phyloP scores from a whole-genome alignment of 1,140 invertebrate genomes.

The Lasaia peninsularis region DNA sequence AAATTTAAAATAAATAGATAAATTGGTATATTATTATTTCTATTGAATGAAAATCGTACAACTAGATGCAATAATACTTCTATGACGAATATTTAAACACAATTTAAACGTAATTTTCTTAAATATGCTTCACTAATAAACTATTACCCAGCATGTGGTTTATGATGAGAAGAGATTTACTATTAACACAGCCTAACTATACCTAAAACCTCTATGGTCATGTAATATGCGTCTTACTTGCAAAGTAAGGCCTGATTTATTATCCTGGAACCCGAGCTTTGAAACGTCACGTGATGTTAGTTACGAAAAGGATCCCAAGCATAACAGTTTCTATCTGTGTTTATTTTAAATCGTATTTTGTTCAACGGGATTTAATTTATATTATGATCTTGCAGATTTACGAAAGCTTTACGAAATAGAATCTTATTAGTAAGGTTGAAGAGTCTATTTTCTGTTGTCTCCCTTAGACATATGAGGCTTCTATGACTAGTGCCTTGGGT shows the following conservation, averaged over 20 bases:
- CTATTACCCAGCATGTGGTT: too few species aligned
- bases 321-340: not conserved
- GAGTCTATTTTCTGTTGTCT: not conserved
- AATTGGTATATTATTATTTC: too few species aligned
- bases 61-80: too few species aligned
- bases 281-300: constrained; percentile 20
- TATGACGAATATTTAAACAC: too few species aligned
- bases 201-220: not conserved
- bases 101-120: too few species aligned
- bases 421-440: not conserved
- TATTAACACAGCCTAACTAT: not conserved
- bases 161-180: too few species aligned
- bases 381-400: not conserved
- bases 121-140: too few species aligned
- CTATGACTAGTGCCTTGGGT: constrained; percentile 7
- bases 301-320: not conserved
- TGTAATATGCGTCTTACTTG: constrained; percentile 8
- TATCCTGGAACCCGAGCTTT: constrained; percentile 17
- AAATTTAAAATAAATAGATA: too few species aligned
- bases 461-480: not conserved
- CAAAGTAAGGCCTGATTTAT: constrained; percentile 18
- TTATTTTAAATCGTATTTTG: constrained; percentile 2
- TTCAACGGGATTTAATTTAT: constrained; percentile 1
- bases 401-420: not conserved
- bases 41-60: too few species aligned